Evolutionary conservation across 2,888 invertebrate species (phyloP).

Genomic region (Chorisops tibialis): DNA sequence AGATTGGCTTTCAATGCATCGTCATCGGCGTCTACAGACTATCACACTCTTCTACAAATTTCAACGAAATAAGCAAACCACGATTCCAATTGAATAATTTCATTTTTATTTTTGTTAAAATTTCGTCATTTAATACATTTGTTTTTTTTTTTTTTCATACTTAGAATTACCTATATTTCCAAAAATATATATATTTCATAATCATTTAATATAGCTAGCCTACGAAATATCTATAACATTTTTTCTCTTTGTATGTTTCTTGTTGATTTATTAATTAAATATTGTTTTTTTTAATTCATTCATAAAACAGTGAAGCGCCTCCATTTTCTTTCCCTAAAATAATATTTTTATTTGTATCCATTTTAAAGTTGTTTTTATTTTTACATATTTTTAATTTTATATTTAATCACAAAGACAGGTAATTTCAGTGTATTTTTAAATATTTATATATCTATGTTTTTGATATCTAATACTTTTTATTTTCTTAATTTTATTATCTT

Average conservation of each 20-base stretch:
- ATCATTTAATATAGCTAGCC: background rate
- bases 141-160: background rate
- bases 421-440: conserved; percentile 8
- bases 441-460: background rate
- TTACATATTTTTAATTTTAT: background rate
- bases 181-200: conserved; percentile 2
- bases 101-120: background rate
- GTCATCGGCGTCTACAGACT: too few relatives aligned
- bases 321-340: background rate
- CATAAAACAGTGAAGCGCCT: background rate
- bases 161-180: background rate
- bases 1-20: too few relatives aligned
- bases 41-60: too few relatives aligned
- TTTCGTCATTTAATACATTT: too few relatives aligned
- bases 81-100: background rate
- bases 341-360: background rate
- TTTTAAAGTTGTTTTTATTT: background rate
- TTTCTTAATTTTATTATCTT: background rate
- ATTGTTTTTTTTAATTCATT: background rate
- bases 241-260: background rate
- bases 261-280: background rate
- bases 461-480: background rate
- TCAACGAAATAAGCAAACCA: too few relatives aligned
- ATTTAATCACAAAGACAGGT: conserved; percentile 12
- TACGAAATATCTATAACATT: background rate